Base-by-base conservation (phyloP, 2,797 vertebrate genomes). In the Lacerta viridis region DNA sequence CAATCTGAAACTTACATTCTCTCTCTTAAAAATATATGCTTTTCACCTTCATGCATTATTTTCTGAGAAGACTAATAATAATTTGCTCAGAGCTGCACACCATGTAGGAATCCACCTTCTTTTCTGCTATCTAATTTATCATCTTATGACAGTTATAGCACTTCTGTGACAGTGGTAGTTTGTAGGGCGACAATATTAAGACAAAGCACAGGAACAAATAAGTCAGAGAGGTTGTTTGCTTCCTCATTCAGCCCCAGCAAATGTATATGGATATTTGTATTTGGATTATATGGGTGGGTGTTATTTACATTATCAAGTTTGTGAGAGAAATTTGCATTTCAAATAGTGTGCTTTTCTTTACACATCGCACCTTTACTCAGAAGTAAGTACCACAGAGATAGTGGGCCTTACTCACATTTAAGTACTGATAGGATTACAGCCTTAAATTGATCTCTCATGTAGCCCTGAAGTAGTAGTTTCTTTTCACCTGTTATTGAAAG, bases 41-140 rank as follows among this genome's bases (percentile, higher is more conserved):
- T 82, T 84, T 41, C 29, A 46, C 80, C 59, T 89, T 46, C 10
- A 27, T 74, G 18, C 64, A 41, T n/a, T 86, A 3, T 84, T 17
- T 89, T 27, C 36, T 50, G 20, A 18, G 3, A 11, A 79, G 9
- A 75, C 41, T 1, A 81, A 79, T 87, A 88, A 78, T 81, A 68
- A 18, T 8, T 5, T 74, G 4, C 71, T 36, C 3, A 20, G 3
- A 55, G 6, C n/a, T 71, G 64, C 36, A 15, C 7, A 11, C 0
- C 77, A 74, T 68, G 2, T 61, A 90, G 27, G 29, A 76, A 1
- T 84, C 7, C 41, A 71, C 25, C 25, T 27, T 66, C 5, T 81
- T 41, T 82, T 36, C n/a, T 39, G 66, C 23, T 36, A 20, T 81
- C 61, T 55, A 46, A 1, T 71, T 29, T 33, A 25, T 50, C 55